Evolutionary conservation across 2,113 vertebrate genomes (phyloP).

Genomic region (Oostethus manadensis): DNA sequence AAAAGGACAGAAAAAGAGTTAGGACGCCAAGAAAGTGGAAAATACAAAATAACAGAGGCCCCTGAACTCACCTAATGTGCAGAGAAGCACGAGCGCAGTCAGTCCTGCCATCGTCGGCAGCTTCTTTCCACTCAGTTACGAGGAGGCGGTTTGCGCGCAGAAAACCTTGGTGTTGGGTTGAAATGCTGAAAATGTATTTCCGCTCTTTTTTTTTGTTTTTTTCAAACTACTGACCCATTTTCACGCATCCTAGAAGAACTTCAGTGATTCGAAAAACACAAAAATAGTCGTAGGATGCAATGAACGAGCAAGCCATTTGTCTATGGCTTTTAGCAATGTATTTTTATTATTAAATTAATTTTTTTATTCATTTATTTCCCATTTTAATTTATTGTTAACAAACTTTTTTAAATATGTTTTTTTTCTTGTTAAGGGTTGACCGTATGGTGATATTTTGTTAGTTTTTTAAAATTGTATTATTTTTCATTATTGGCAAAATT

Average conservation of each 20-base stretch:
- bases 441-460: too few species aligned
- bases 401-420: too few species aligned
- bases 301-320: too few species aligned
- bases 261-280: background rate
- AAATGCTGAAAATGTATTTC: conserved; percentile 1
- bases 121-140: background rate
- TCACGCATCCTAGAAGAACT: too few species aligned
- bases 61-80: background rate
- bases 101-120: background rate
- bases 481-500: too few species aligned
- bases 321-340: too few species aligned
- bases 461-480: too few species aligned
- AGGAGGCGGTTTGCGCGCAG: background rate
- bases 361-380: too few species aligned
- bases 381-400: too few species aligned
- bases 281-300: too few species aligned
- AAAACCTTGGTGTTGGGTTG: background rate
- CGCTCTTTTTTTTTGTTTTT: background rate
- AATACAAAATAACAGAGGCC: background rate
- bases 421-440: too few species aligned
- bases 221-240: conserved; percentile 1
- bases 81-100: background rate
- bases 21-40: background rate
- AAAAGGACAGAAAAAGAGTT: background rate
- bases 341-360: too few species aligned